Conservation (phyloP, 2,113 vertebrate species). For the Tautogolabrus adspersus region DNA sequence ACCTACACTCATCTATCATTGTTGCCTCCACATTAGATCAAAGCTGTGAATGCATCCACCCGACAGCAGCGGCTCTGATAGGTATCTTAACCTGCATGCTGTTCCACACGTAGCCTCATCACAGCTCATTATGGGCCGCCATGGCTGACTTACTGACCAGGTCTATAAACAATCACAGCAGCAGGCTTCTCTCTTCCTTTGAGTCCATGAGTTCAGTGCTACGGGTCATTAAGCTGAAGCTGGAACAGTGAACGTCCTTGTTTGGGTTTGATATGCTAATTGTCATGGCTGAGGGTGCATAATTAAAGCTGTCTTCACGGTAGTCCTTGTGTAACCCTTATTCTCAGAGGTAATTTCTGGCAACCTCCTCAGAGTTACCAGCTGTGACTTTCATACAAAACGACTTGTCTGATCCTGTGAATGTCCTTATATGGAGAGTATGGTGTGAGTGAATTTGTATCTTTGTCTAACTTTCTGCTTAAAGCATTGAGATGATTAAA, state of each 20-base stretch:
- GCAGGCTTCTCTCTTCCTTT: neutral
- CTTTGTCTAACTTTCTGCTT: neutral
- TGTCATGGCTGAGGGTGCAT: slow-evolving; percentile 9
- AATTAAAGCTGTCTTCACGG: slow-evolving; percentile 24
- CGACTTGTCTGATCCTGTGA: neutral
- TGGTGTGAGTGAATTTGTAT: neutral
- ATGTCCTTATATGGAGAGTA: neutral
- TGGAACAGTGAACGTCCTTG: slow-evolving; percentile 32
- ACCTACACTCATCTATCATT: slow-evolving; percentile 32
- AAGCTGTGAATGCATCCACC: slow-evolving; percentile 23
- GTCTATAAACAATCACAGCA: slow-evolving; percentile 19
- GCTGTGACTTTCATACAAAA: slow-evolving; percentile 7
- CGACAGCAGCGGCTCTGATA: slow-evolving; percentile 31
- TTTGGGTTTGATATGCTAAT: slow-evolving; percentile 48
- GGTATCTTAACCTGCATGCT: slow-evolving; percentile 47
- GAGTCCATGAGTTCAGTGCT: neutral
- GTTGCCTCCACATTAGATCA: slow-evolving; percentile 19
- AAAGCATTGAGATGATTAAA: too few species aligned
- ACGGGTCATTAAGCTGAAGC: slow-evolving; percentile 46
- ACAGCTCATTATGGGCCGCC: slow-evolving; percentile 50
- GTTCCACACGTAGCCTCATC: slow-evolving; percentile 67
- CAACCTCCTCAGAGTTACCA: neutral
- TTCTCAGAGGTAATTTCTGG: neutral
- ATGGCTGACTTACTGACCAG: slow-evolving; percentile 23
- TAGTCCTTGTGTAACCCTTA: neutral